Evolutionary conservation across 1,140 invertebrate species (phyloP).

Genomic region (Meloidogyne floridensis): DNA sequence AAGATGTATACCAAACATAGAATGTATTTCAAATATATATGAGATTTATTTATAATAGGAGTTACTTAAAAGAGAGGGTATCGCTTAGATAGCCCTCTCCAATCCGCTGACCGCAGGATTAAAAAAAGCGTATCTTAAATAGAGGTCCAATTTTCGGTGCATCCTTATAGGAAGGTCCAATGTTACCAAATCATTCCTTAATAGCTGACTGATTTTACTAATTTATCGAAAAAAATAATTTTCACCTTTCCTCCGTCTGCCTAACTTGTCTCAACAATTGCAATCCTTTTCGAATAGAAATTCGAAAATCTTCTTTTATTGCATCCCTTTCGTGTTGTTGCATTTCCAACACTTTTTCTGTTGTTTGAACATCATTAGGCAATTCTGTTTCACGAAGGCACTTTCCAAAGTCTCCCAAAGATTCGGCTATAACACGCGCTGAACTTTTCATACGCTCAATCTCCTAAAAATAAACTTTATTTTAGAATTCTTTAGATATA

Average conservation of each 20-base stretch:
- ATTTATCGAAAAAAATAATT: not conserved
- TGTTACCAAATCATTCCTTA: too few relatives aligned
- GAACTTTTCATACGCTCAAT: slow-evolving; percentile 89
- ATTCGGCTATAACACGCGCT: slow-evolving; percentile 82
- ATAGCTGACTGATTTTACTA: too few relatives aligned
- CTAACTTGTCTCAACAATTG: slow-evolving; percentile 67
- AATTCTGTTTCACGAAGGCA: slow-evolving; percentile 78
- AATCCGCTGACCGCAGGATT: too few relatives aligned
- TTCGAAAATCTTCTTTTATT: slow-evolving; percentile 66
- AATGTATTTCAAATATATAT: too few relatives aligned
- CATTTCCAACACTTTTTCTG: slow-evolving; percentile 73
- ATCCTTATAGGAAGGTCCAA: too few relatives aligned
- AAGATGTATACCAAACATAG: too few relatives aligned
- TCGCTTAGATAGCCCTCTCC: too few relatives aligned
- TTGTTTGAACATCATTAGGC: slow-evolving; percentile 79
- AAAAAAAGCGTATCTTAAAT: too few relatives aligned
- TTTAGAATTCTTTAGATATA: not conserved
- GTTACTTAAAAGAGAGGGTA: too few relatives aligned
- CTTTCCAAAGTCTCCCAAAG: slow-evolving; percentile 81
- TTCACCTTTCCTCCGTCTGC: slow-evolving; percentile 52
- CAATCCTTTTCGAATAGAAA: slow-evolving; percentile 57
- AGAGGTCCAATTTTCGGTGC: too few relatives aligned
- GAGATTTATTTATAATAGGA: too few relatives aligned
- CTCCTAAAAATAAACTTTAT: slow-evolving; percentile 72
- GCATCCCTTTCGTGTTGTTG: slow-evolving; percentile 70